Evolutionary conservation across 2,113 vertebrate genomes (phyloP).

Genomic region (Urocitellus parryii): DNA sequence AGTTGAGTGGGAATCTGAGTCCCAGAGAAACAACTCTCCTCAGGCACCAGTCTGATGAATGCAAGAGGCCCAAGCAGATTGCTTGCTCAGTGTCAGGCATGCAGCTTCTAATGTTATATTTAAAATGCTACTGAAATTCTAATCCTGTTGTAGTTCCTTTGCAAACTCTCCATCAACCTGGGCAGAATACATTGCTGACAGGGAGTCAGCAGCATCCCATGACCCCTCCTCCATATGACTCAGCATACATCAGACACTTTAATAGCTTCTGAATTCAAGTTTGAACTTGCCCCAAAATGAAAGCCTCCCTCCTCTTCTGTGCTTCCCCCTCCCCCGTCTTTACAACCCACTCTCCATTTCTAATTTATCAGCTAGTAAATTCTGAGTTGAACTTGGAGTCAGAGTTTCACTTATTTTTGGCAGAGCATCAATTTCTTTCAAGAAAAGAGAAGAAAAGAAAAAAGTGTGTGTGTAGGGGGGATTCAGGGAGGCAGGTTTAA

Average conservation of each 20-base stretch:
- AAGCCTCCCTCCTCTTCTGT: constrained; percentile 29
- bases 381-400: constrained; percentile 72
- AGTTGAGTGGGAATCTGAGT: background rate
- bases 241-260: constrained; percentile 75
- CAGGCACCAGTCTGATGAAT: background rate
- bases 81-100: constrained; percentile 3
- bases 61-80: background rate
- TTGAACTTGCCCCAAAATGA: constrained; percentile 69
- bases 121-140: constrained; percentile 70
- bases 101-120: constrained; percentile 60
- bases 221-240: constrained; percentile 69
- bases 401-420: constrained; percentile 74
- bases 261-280: constrained; percentile 70
- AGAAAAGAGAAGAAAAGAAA: constrained; percentile 48
- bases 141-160: constrained; percentile 55
- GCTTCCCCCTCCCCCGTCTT: background rate
- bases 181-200: constrained; percentile 62
- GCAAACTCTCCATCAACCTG: constrained; percentile 68
- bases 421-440: constrained; percentile 74
- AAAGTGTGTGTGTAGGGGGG: background rate
- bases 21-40: background rate
- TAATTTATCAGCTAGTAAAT: constrained; percentile 81
- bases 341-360: constrained; percentile 26
- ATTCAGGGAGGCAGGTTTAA: no score
- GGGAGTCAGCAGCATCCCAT: constrained; percentile 56